Base-by-base conservation (phyloP, 1,140 invertebrate species). In the Drosophila nasuta region DNA sequence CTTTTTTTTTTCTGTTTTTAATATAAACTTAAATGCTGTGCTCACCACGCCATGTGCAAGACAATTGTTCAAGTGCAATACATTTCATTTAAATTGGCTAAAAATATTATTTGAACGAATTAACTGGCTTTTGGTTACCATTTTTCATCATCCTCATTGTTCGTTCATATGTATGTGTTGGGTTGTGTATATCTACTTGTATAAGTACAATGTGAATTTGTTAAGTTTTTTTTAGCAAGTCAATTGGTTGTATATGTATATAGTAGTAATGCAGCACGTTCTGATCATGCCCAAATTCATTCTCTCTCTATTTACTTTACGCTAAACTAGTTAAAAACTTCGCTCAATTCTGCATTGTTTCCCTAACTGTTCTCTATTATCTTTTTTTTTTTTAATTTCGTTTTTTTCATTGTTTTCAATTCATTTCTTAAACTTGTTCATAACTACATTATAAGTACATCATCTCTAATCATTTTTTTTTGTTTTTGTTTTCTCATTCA, bases 1-100 rank as follows among this genome's bases (percentile, higher is more conserved):
- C 25, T 15, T 38, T 56, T 20, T 0, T 43, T 20, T 20, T 20
- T 20, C 20, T 20, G 20, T 20, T 20, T 52, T 48, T 43, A 66
- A 74, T 45, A 43, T 58, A 43, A 51, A 65, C 43, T 75, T 70
- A 82, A 79, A 75, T 82, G 75, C 71, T 59, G 59, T 54, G 65
- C 54, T 59, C 30, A 58, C 20, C 33, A 20, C 38, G 54, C 64
- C 54, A 67, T 60, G 56, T 56, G 65, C 71, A 54, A 43, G 41
- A 74, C 49, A 74, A 68, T 46, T 46, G 30, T 68, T 68, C 71
- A 68, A 68, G 71, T 68, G 64, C 38, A 45, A 45, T 68, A 68
- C 48, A 73, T 56, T 54, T 68, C 15, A 67, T 62, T 74, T 60
- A 74, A 74, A 74, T 60, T 62, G 57, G 64, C 71, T 74, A 74